A percentile compares a stretch with the other conserved stretches of the same genome.
phyloP scores from a whole-genome alignment of 2,888 invertebrate genomes.

The Antitype chi region DNA sequence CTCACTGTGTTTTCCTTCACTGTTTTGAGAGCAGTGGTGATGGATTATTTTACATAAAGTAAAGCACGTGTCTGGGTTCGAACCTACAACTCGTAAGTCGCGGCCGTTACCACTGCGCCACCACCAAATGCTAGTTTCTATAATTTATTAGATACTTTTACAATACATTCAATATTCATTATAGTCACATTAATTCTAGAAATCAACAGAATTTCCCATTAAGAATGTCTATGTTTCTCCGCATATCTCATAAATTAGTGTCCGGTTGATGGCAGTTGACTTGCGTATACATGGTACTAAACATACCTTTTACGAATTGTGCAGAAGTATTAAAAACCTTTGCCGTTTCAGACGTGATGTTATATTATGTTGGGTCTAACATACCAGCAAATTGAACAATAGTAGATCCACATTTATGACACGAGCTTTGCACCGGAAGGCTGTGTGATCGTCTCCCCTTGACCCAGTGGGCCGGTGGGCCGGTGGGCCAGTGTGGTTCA shows the following conservation, averaged over 20 bases:
- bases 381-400: background rate
- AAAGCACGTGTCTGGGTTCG: too few species aligned
- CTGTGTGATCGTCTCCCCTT: slow-evolving; percentile 2
- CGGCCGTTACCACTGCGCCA: rapidly evolving
- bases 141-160: too few species aligned
- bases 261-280: too few species aligned
- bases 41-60: too few species aligned
- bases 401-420: slow-evolving; percentile 7
- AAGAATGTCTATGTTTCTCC: background rate
- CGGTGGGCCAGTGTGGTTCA: slow-evolving; percentile 6
- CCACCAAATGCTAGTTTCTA: background rate
- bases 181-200: background rate
- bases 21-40: too few species aligned
- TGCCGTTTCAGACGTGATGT: too few species aligned
- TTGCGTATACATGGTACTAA: background rate
- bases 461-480: background rate
- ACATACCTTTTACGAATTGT: background rate
- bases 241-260: background rate
- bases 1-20: too few species aligned
- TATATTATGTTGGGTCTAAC: background rate
- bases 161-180: too few species aligned
- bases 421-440: background rate
- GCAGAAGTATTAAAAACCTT: background rate
- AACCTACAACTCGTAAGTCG: too few species aligned
- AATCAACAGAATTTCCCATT: background rate